phyloP scores from a whole-genome alignment of 53 echinoderm and acorn worm species.

The Crossaster papposus region DNA sequence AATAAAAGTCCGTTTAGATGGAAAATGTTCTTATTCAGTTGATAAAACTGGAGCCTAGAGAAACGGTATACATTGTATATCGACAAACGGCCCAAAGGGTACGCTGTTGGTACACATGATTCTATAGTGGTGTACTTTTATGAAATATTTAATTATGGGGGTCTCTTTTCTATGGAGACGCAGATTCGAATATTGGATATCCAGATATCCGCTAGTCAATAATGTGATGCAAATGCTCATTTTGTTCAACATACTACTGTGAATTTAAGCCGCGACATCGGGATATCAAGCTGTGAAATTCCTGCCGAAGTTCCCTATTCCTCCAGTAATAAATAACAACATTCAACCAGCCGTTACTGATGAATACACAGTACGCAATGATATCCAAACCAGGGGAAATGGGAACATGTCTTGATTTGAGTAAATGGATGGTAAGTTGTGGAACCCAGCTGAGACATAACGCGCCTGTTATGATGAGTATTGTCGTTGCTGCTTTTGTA shows the following conservation, averaged over 20 bases:
- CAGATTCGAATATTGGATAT: too few relatives aligned
- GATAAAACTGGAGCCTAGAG: too few relatives aligned
- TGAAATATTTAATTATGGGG: too few relatives aligned
- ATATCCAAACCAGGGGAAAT: not conserved
- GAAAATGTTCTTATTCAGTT: too few relatives aligned
- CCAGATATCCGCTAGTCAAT: too few relatives aligned
- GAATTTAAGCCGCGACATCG: not conserved
- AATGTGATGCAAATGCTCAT: not conserved
- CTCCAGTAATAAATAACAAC: slow-evolving; percentile 49
- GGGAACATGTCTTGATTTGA: not conserved
- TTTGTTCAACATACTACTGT: not conserved
- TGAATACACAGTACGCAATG: not conserved
- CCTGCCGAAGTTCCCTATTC: slow-evolving; percentile 33
- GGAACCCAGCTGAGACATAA: not conserved
- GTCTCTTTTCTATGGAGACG: too few relatives aligned
- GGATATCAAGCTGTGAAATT: slow-evolving; percentile 14
- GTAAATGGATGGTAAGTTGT: not conserved
- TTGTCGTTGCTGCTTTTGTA: slow-evolving; percentile 33
- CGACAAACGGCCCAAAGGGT: too few relatives aligned
- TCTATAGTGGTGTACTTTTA: not conserved
- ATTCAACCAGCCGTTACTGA: slow-evolving; percentile 56
- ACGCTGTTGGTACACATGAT: too few relatives aligned
- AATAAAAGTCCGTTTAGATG: too few relatives aligned
- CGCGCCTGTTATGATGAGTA: slow-evolving; percentile 35
- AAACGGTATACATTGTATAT: too few relatives aligned